Percentiles rank a stretch among this genome's conserved stretches.
Conservation (phyloP, 2,113 vertebrate species). For the Mugil cephalus region DNA sequence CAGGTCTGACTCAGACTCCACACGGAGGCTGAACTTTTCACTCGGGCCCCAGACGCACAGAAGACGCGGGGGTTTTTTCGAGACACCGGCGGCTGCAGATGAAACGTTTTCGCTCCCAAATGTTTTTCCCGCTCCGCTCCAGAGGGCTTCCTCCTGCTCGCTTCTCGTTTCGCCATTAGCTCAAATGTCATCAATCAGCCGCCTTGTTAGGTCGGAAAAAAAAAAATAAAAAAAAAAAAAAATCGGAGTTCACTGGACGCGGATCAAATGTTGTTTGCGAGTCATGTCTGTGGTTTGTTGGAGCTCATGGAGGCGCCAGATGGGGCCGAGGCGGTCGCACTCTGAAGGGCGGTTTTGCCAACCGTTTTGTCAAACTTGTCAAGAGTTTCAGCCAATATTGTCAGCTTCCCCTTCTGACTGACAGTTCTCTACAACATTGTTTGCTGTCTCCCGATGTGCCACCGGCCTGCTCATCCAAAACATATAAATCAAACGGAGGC, state of each 20-base stretch:
- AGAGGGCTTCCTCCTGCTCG: background rate
- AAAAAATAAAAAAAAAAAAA: no score
- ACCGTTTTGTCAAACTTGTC: slow-evolving; percentile 4
- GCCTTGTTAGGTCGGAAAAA: slow-evolving; percentile 16
- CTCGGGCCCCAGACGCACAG: slow-evolving; percentile 46
- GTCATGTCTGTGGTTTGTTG: slow-evolving; percentile 51
- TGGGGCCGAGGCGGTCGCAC: slow-evolving; percentile 5
- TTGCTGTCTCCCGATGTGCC: slow-evolving; percentile 26
- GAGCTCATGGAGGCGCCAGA: slow-evolving; percentile 31
- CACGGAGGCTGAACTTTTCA: slow-evolving; percentile 69
- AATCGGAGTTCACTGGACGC: slow-evolving; percentile 42
- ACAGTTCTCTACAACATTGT: slow-evolving; percentile 15
- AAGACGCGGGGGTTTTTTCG: slow-evolving; percentile 32
- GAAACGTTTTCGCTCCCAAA: slow-evolving; percentile 38
- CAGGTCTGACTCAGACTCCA: slow-evolving; percentile 68
- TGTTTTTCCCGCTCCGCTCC: slow-evolving; percentile 25
- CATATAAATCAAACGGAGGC: slow-evolving; percentile 6
- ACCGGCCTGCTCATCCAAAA: slow-evolving; percentile 8
- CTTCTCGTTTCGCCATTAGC: slow-evolving; percentile 19
- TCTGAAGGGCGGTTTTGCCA: slow-evolving; percentile 20
- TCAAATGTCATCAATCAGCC: slow-evolving; percentile 47
- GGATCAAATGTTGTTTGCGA: slow-evolving; percentile 34
- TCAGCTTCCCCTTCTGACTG: slow-evolving; percentile 3
- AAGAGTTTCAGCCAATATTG: background rate
- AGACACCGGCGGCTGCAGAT: slow-evolving; percentile 24